Evolutionary conservation across 2,888 invertebrate genomes (phyloP).

Genomic region (Drosophila prolongata): DNA sequence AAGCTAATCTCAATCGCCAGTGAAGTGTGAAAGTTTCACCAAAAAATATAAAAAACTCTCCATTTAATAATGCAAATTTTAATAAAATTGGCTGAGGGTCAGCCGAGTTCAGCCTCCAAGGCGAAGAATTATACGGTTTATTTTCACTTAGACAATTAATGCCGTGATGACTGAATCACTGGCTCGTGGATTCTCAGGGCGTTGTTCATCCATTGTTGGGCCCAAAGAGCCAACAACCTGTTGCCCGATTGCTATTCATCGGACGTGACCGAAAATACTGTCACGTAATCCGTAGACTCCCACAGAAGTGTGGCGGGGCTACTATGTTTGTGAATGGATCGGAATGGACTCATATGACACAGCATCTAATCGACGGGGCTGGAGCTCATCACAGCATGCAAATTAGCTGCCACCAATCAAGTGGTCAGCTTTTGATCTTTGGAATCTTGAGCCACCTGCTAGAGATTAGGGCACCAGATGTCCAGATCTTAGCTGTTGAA

Average conservation of each 20-base stretch:
- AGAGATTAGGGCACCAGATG: slow-evolving; percentile 13
- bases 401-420: slow-evolving; percentile 55
- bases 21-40: slow-evolving; percentile 59
- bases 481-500: slow-evolving; percentile 24
- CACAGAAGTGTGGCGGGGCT: slow-evolving; percentile 16
- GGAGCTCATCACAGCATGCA: slow-evolving; percentile 44
- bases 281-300: slow-evolving; percentile 61
- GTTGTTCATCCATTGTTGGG: slow-evolving; percentile 29
- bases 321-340: slow-evolving; percentile 29
- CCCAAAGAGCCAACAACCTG: slow-evolving; percentile 36
- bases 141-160: slow-evolving; percentile 2
- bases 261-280: slow-evolving; percentile 68
- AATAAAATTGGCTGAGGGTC: slow-evolving; percentile 24
- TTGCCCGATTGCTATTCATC: slow-evolving; percentile 51
- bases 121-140: slow-evolving; percentile 19
- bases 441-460: slow-evolving; percentile 22
- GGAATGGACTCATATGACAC: neutral
- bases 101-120: slow-evolving; percentile 22
- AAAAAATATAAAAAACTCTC: slow-evolving; percentile 4
- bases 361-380: slow-evolving; percentile 46
- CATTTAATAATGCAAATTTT: neutral
- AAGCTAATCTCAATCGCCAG: slow-evolving; percentile 50
- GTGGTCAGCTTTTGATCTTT: slow-evolving; percentile 28
- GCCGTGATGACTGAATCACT: slow-evolving; percentile 10
- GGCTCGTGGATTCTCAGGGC: slow-evolving; percentile 27